Base-by-base conservation (phyloP, 1,140 invertebrate species). In the Ceratosolen solmsi region DNA sequence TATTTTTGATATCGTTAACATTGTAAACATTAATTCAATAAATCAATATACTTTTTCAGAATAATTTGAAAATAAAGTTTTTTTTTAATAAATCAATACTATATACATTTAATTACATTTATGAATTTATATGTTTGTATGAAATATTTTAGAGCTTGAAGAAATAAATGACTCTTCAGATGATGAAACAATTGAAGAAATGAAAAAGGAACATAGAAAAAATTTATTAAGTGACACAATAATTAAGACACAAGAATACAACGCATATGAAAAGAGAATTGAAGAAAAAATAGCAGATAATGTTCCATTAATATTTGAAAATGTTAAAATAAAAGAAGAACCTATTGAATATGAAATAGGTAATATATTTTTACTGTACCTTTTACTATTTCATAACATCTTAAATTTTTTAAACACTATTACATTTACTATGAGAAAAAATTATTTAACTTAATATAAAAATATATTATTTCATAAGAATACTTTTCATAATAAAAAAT, bases 311-410 rank as follows among this genome's bases (percentile, higher is more conserved):
- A 86, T 85, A 80, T 86, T 86, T 17, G 85, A 84, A 11, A 84
- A 90, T 17, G 86, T 93, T 25, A 92, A 91, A 87, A 89, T 94
- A 63, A 94, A 94, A 82, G 90, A 92, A 86, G 94, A 94, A 87
- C 93, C 93, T 2, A 84, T 93, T 11, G 93, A 94, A 86, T 74
- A 92, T 22, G 93, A 93, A 87, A 91, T 91, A 51, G 93, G 93
- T 93, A 84, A 87, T n/a, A 46, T 33, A 30, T 30, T 30, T 46
- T 46, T 13, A 13, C n/a, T n/a, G n/a, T n/a, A n/a, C n/a, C n/a
- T n/a, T n/a, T n/a, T n/a, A n/a, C n/a, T n/a, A n/a, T n/a, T n/a
- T n/a, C n/a, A n/a, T n/a, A n/a, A n/a, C n/a, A n/a, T n/a, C n/a
- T n/a, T n/a, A n/a, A n/a, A n/a, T n/a, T n/a, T n/a, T 46, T 7